Conservation (phyloP, 2,797 vertebrate species). For the Mormyrops boulengeri region DNA sequence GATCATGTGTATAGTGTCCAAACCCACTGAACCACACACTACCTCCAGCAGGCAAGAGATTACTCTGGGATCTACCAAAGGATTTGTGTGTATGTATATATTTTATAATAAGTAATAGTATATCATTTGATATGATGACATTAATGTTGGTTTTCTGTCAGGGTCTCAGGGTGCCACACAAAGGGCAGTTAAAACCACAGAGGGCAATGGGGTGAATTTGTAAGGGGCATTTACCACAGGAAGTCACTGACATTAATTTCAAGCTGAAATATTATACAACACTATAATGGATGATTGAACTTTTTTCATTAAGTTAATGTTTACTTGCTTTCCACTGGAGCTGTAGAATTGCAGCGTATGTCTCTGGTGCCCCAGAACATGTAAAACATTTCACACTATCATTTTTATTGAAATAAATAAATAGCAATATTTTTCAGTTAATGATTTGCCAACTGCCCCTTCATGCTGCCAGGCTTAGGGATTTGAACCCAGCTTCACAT, state of each 20-base stretch:
- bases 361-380: neutral
- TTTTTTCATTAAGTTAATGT: neutral
- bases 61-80: neutral
- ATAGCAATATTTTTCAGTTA: neutral
- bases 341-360: neutral
- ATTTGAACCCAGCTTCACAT: neutral
- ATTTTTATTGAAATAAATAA: neutral
- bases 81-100: neutral
- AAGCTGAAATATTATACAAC: neutral
- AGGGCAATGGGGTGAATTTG: neutral
- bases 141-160: neutral
- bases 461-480: neutral
- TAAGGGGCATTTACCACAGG: neutral
- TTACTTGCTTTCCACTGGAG: neutral
- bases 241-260: neutral
- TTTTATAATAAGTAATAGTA: neutral
- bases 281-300: neutral
- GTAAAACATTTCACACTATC: neutral
- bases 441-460: neutral
- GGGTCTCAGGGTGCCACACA: neutral
- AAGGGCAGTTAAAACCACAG: neutral
- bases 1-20: neutral
- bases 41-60: neutral
- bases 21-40: neutral
- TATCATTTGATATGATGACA: neutral